These are phyloP conservation scores for Bombus vancouverensis DNA, from an alignment of 1,140 invertebrate species.

Conservation along the genomic window DNA sequence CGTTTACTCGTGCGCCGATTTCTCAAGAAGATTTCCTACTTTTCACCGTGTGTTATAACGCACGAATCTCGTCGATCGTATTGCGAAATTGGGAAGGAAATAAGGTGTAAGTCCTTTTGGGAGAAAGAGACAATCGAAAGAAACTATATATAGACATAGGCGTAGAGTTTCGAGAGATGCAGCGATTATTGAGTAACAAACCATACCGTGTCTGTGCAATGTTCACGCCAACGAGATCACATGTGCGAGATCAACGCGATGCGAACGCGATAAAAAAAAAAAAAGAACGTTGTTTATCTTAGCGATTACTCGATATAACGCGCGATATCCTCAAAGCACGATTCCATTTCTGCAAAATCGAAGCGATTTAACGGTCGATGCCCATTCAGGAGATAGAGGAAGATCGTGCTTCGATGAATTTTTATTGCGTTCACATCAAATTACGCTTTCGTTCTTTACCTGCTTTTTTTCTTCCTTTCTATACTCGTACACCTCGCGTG, in stretches of 20 bases:
- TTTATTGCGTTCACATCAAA: conserved; percentile 7
- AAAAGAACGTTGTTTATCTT: not conserved
- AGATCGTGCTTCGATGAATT: not conserved
- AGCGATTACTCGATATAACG: conserved; percentile 37
- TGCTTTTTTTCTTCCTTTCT: not conserved
- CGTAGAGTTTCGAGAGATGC: conserved; percentile 61
- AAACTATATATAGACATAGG: conserved; percentile 46
- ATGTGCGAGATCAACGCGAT: conserved; percentile 61
- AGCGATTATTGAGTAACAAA: conserved; percentile 65
- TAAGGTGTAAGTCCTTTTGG: conserved; percentile 25
- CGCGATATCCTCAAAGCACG: too few relatives aligned
- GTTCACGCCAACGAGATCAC: conserved; percentile 70
- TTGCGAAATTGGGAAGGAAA: conserved; percentile 14
- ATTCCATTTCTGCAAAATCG: not conserved
- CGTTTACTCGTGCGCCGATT: not conserved
- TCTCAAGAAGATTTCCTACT: not conserved
- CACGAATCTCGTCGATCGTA: not conserved
- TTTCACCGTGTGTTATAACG: not conserved
- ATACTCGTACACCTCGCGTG: not conserved
- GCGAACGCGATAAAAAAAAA: conserved; percentile 60
- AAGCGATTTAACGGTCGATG: not conserved
- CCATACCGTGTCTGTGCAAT: conserved; percentile 72
- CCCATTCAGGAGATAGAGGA: not conserved
- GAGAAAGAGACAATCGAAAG: conserved; percentile 38
- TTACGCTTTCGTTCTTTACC: not conserved